Base-by-base conservation (phyloP, 2,888 invertebrate genomes). In the Lysandra coridon region DNA sequence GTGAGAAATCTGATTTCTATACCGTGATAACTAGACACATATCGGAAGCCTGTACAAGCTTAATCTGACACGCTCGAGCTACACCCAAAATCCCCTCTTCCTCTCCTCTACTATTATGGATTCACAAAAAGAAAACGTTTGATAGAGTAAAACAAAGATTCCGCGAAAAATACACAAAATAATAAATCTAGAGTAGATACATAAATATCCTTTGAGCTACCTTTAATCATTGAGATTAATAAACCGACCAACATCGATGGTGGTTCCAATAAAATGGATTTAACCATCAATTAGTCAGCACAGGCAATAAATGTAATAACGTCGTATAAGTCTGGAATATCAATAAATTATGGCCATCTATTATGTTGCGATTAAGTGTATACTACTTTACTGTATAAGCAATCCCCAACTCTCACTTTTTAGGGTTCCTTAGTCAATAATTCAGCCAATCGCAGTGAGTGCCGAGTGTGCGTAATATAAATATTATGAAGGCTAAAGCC, bases 281-380 rank as follows among this genome's bases (percentile, higher is more conserved):
- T 17, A 14, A 14, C 69, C 14, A 0, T 37, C 17, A 69, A 69
- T 69, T 33, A 69, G 33, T 1, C 33, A 33, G 30, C 33, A 64
- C 30, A 3, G 37, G 37, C 69, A 17, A 33, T 69, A 33, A 4
- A 33, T 14, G 33, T 37, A 37, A 17, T 69, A 37, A 4, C 4
- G 69, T 69, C 12, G 69, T 69, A 69, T 33, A 69, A 69, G 69
- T 69, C 33, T 6, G 14, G 12, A 69, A 69, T 69, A 64, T 30
- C 12, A 69, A 69, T 33, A 69, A 69, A 69, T 69, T 69, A 69
- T 69, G 12, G 12, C 14, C 30, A 69, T 33, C 69, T 33, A 69
- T 69, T 33, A 69, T 14, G 64, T 62, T 10, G 30, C 12, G 3
- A 64, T 64, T 57, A 17, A 23, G 30, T 62, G 23, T 64, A 30